Evolutionary conservation across 1,140 invertebrate genomes (phyloP).

Genomic region (Tetraneura akinire): DNA sequence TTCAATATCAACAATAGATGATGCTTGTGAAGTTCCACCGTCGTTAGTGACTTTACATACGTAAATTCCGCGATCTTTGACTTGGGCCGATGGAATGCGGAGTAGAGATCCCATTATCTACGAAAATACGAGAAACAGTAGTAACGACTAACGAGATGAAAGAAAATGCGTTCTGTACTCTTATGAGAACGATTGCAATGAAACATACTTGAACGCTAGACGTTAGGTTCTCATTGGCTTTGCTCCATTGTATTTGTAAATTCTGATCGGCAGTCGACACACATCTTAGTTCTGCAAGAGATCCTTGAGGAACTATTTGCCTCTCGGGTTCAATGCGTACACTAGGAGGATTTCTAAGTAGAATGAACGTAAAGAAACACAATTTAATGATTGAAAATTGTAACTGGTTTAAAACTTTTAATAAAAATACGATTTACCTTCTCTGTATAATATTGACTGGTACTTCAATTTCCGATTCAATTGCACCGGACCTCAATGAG

Average conservation of each 20-base stretch:
- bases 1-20: conserved; percentile 81
- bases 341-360: conserved; percentile 59
- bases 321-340: conserved; percentile 68
- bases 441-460: conserved; percentile 21
- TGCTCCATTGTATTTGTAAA: conserved; percentile 78
- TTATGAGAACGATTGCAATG: too few species aligned
- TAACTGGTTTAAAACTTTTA: background rate
- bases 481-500: conserved; percentile 29
- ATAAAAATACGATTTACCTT: background rate
- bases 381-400: background rate
- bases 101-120: conserved; percentile 70
- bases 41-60: conserved; percentile 69
- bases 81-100: conserved; percentile 69
- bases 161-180: too few species aligned
- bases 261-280: conserved; percentile 64
- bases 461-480: conserved; percentile 41
- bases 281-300: conserved; percentile 75
- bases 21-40: conserved; percentile 67
- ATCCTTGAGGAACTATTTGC: conserved; percentile 77
- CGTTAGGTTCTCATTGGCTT: conserved; percentile 69
- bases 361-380: conserved; percentile 13
- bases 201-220: conserved; percentile 64
- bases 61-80: conserved; percentile 79
- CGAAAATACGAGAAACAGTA: background rate
- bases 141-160: too few species aligned